A percentile compares a stretch with the other conserved stretches of the same genome.
phyloP scores from a whole-genome alignment of 2,797 vertebrate genomes.

The Hoplostethus mediterraneus region DNA sequence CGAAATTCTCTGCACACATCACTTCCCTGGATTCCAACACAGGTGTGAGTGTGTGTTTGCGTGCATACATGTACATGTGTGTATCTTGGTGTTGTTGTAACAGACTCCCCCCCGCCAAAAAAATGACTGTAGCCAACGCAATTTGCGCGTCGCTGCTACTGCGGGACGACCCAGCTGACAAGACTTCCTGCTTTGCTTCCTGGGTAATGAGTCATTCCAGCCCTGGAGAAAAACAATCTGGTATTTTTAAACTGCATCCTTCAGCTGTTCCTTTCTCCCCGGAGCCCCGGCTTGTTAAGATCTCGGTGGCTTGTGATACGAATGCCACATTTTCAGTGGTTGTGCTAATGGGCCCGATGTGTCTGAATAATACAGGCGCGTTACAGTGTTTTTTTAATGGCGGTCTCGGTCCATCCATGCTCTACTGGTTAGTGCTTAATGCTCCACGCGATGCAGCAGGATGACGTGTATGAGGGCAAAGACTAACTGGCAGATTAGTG shows the following conservation, averaged over 20 bases:
- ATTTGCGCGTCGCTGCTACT: slow-evolving; percentile 69
- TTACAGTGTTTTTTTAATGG: slow-evolving; percentile 63
- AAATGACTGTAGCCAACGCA: slow-evolving; percentile 48
- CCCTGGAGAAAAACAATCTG: slow-evolving; percentile 83
- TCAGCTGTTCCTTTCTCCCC: slow-evolving; percentile 73
- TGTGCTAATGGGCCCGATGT: slow-evolving; percentile 69
- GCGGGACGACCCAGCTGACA: slow-evolving; percentile 79
- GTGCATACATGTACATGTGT: background rate
- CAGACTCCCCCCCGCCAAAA: no score
- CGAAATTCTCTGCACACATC: slow-evolving; percentile 24
- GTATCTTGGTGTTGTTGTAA: slow-evolving; percentile 21
- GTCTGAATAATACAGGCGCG: slow-evolving; percentile 68
- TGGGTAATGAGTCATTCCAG: slow-evolving; percentile 82
- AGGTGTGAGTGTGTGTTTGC: slow-evolving; percentile 20
- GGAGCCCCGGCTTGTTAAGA: slow-evolving; percentile 68
- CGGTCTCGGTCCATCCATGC: slow-evolving; percentile 44
- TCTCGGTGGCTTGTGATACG: slow-evolving; percentile 67
- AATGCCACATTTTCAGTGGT: slow-evolving; percentile 61
- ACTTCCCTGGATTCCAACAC: slow-evolving; percentile 10
- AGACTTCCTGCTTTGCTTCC: slow-evolving; percentile 77
- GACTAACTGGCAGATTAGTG: slow-evolving; percentile 12
- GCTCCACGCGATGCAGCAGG: slow-evolving; percentile 31
- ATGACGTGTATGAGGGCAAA: slow-evolving; percentile 20
- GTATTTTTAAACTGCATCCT: slow-evolving; percentile 82
- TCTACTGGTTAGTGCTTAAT: slow-evolving; percentile 54